Evolutionary conservation across 2,113 vertebrate genomes (phyloP), one percentile per base, ranked within the genome.

Genomic region (Syngnathoides biaculeatus): DNA sequence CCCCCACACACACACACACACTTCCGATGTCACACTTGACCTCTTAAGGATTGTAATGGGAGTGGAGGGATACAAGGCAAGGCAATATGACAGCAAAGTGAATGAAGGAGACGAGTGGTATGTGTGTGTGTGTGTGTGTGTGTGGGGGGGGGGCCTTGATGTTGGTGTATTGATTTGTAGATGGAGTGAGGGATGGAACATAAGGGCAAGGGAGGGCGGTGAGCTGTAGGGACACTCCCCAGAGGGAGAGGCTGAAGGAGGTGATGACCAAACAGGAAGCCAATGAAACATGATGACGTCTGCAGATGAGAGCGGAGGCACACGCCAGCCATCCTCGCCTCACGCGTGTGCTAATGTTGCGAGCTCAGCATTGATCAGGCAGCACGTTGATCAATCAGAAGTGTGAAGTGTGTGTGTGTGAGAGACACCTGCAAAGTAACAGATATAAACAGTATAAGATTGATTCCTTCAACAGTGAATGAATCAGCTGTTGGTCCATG

Each of bases 361-460:
- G 71, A 79, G 88, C 82, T 88, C 68, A 60, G 71, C 89, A 94
- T 92, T 88, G 94, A 95, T 95, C 90, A 80, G 85, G 85, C 89
- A 74, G 71, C 71, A 72, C 81, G 56, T 89, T 86, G 78, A 94
- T 95, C 92, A 88, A 94, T 95, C 91, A 84, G 84, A 91, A 79
- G 85, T 86, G 84, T 91, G 90, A 91, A 91, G 7, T 24, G 4
- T 13, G 15, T 47, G 45, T 47, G 45, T 93, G 92, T 89, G 88
- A 88, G 82, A 79, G 85, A 91, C 85, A 89, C 89, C 81, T 91
- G 88, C 79, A 85, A 77, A 85, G 88, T 91, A 92, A 92, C 10
- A 92, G 3, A 14, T 47, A 19, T 17, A 15, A 17, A 55, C 11
- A 55, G 3, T 13, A 24, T 13, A 55, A 24, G 22, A 26, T 55